Percentiles rank a stretch among this genome's conserved stretches.
Conservation (phyloP, 2,113 vertebrate genomes). For the Stigmatopora argus region DNA sequence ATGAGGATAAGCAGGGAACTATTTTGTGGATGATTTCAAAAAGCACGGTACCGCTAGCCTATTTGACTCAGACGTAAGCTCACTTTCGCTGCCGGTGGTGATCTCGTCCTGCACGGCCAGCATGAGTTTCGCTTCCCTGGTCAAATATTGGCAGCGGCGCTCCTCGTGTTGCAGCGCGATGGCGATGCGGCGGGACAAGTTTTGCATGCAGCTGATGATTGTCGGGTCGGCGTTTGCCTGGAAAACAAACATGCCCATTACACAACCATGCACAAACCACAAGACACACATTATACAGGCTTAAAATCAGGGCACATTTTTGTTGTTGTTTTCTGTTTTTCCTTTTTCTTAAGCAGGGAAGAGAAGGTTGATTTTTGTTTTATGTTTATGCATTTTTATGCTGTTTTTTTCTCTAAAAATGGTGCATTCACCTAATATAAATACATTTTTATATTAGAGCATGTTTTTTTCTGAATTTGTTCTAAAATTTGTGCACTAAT, state of each 20-base stretch:
- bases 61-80: constrained; percentile 10
- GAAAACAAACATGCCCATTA: background rate
- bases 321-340: too few species aligned
- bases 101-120: constrained; percentile 92
- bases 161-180: constrained; percentile 96
- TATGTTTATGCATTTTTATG: too few species aligned
- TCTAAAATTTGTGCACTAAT: background rate
- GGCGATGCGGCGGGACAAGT: constrained; percentile 86
- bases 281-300: too few species aligned
- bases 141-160: constrained; percentile 93
- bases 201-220: constrained; percentile 91
- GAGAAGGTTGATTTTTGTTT: too few species aligned
- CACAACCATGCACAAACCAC: background rate
- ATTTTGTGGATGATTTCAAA: too few species aligned
- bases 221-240: constrained; percentile 91
- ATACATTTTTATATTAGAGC: too few species aligned
- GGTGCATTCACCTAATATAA: too few species aligned
- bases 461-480: background rate
- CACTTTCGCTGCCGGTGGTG: constrained; percentile 85
- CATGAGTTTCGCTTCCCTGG: constrained; percentile 94
- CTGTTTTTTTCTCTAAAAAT: too few species aligned
- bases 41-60: too few species aligned
- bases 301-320: background rate
- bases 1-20: too few species aligned
- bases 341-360: too few species aligned